A percentile compares a stretch with the other conserved stretches of the same genome.
Evolutionary conservation across 2,797 vertebrate genomes (phyloP).

Genomic region (Allobates femoralis): DNA sequence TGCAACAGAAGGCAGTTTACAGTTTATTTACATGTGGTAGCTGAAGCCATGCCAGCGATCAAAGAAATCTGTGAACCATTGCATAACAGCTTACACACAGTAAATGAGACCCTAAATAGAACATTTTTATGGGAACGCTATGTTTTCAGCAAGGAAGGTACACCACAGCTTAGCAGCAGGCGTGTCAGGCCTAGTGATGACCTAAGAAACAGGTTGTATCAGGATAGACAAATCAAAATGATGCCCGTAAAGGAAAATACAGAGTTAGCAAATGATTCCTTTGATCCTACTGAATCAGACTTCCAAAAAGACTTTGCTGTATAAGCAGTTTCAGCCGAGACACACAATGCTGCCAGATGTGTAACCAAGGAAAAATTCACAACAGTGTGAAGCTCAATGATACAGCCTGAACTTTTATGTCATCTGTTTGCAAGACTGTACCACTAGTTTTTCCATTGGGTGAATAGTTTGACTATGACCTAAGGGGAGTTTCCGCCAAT

Average conservation of each 20-base stretch:
- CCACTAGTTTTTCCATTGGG: background rate
- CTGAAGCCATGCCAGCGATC: constrained; percentile 32
- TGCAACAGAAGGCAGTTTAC: constrained; percentile 8
- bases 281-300: constrained; percentile 39
- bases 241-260: constrained; percentile 21
- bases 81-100: constrained; percentile 22
- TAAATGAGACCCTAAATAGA: constrained; percentile 35
- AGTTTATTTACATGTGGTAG: constrained; percentile 29
- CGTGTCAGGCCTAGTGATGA: background rate
- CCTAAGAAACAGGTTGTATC: constrained; percentile 26
- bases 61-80: constrained; percentile 40
- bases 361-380: constrained; percentile 23
- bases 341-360: constrained; percentile 40
- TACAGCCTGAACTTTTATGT: background rate
- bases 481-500: background rate
- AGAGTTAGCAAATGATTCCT: constrained; percentile 21
- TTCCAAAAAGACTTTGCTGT: constrained; percentile 27
- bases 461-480: background rate
- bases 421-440: background rate
- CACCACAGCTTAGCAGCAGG: background rate
- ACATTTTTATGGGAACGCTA: constrained; percentile 50
- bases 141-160: constrained; percentile 25
- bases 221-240: constrained; percentile 24
- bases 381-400: background rate
- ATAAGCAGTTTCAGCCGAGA: constrained; percentile 15